Conservation (phyloP, 1,140 invertebrate species). For the Macrobrachium nipponense region DNA sequence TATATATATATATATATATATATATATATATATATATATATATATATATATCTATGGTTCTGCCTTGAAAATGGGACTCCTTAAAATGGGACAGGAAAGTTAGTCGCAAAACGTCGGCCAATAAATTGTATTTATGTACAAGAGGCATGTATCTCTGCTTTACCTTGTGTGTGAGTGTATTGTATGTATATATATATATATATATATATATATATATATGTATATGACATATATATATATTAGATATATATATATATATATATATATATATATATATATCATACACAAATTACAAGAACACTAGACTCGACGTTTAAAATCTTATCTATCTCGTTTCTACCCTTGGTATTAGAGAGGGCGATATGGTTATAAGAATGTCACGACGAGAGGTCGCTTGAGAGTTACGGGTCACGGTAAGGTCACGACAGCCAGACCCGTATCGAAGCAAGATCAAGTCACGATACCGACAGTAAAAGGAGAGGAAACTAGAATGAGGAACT, state of each 20-base stretch:
- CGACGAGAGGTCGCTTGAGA: too few species aligned
- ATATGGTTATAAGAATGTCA: background rate
- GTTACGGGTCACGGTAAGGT: too few species aligned
- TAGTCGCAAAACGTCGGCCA: too few species aligned
- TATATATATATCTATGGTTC: conserved; percentile 20
- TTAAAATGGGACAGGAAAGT: too few species aligned
- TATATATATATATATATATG: background rate
- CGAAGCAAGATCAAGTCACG: background rate
- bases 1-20: conserved; percentile 10
- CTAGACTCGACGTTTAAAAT: too few species aligned
- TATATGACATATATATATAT: conserved; percentile 7
- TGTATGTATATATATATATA: conserved; percentile 4
- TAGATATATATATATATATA: conserved; percentile 13
- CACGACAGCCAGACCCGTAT: background rate
- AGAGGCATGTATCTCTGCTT: too few species aligned
- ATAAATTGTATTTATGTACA: too few species aligned
- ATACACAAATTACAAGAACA: background rate
- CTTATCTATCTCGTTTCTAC: too few species aligned
- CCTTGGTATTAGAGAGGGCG: background rate
- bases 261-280: background rate
- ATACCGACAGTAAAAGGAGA: too few species aligned
- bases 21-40: conserved; percentile 18
- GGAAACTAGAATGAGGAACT: too few species aligned
- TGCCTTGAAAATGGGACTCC: too few species aligned
- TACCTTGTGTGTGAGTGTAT: too few species aligned